Evolutionary conservation across 2,888 invertebrate genomes (phyloP).

Genomic region (Tachina fera): DNA sequence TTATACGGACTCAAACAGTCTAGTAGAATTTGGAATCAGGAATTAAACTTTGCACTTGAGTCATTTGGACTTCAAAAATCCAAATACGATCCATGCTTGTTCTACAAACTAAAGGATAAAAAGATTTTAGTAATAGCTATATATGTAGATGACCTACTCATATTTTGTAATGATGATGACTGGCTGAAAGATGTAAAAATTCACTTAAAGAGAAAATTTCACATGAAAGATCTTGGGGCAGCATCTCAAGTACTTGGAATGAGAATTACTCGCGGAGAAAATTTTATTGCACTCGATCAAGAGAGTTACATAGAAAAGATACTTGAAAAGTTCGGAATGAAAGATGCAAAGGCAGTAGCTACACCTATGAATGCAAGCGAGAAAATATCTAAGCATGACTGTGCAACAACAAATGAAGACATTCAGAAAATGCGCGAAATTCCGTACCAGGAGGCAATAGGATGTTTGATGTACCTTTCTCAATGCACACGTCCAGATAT

Average conservation of each 20-base stretch:
- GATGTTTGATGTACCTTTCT: slow-evolving; percentile 48
- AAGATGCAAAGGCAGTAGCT: slow-evolving; percentile 53
- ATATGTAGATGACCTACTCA: no score
- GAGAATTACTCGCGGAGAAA: slow-evolving; percentile 44
- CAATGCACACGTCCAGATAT: slow-evolving; percentile 54
- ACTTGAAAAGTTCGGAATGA: slow-evolving; percentile 53
- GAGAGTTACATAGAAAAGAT: slow-evolving; percentile 49
- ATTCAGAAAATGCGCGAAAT: slow-evolving; percentile 40
- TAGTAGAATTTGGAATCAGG: no score
- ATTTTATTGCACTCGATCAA: slow-evolving; percentile 34
- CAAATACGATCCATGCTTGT: no score
- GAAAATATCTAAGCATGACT: slow-evolving; percentile 48
- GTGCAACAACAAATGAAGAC: slow-evolving; percentile 36
- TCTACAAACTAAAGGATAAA: no score
- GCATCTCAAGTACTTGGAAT: slow-evolving; percentile 55
- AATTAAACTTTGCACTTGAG: no score
- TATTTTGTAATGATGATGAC: no score
- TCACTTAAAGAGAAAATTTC: no score
- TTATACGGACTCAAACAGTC: no score
- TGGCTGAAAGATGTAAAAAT: no score
- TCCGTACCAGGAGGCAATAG: slow-evolving; percentile 51
- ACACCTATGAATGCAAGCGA: slow-evolving; percentile 51
- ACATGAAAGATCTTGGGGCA: slow-evolving; percentile 11
- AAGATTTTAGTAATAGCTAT: no score
- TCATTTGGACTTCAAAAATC: no score